Base-by-base conservation (phyloP, 2,797 vertebrate genomes). In the Chiroxiphia lanceolata region DNA sequence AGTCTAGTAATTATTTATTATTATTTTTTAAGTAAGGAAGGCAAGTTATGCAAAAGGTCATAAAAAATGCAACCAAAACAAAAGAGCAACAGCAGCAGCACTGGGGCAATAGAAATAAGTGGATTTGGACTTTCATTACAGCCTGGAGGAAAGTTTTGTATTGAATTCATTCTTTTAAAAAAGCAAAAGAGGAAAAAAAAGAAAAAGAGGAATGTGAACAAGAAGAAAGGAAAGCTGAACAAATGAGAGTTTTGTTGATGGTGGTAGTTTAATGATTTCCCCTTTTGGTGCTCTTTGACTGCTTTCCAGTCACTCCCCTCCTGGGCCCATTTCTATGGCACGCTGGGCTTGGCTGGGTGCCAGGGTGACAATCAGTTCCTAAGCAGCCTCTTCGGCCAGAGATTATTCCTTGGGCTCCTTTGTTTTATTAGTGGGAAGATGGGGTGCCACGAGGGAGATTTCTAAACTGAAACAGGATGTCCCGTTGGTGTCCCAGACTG, bases 381-480 rank as follows among this genome's bases (percentile, higher is more conserved):
- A 95, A 96, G 97, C 97, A 90, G 97, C 97, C 97, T 98, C 98
- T 97, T 98, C 96, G 74, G 97, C 96, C 94, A 92, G 97, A 98
- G 98, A 98, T 98, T 98, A 98, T 98, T 98, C 97, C 95, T 95
- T 96, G 96, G 95, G 94, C 97, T 97, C 96, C 98, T 98, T 98
- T 98, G 95, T 98, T 98, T 98, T 98, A 98, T 97, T 97, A 95
- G 95, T 97, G 80, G 97, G 96, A 97, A 42, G 97, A 97, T 97
- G 96, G 97, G 95, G 71, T 70, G 94, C 54, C 44, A 97, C 9
- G 89, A 97, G 95, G 59, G 95, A 97, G 81, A 97, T 98, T 98
- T 98, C 97, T 98, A 97, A 98, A 98, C 98, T 98, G 98, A 98
- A 98, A 98, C 98, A 98, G 98, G 98, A 98, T 98, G 98, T 98